Base-by-base conservation (phyloP, 2,888 invertebrate genomes). In the Apantesis nais region DNA sequence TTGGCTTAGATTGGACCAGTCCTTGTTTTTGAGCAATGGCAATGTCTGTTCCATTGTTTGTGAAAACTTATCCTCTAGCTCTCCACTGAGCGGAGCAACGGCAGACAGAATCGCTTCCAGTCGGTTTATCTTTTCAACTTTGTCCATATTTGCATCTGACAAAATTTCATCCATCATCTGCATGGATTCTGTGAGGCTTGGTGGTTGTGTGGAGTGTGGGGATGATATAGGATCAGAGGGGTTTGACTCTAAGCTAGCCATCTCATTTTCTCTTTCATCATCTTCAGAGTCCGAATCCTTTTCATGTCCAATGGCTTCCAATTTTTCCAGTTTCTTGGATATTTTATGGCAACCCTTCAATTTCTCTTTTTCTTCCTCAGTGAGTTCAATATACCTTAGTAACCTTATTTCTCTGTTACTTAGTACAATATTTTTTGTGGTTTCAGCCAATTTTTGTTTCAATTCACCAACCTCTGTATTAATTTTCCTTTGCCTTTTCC, bases 301-400 rank as follows among this genome's bases (percentile, higher is more conserved):
- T 74, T 97, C 97, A 84, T 97, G 97, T 25, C 97, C 96, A 78
- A 97, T 96, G 78, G 96, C 97, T 91, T 98, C 98, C 76, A 99
- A 95, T 92, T 99, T 98, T 87, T 99, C 98, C 74, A 99, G 92
- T 89, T 99, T 99, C 86, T 97, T 98, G 0, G 98, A 98, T 74
- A 99, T 98, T 94, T 99, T 99, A 85, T 98, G 97, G 67, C 97
- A 98, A 55, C 98, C 98, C 90, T 98, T 98, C 29, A 99, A 93
- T 88, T 98, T 98, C 82, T 98, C 98, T 85, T 98, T 98, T 87
- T 99, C 98, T 78, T 98, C 98, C 83, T 98, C 98, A 29, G 98
- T 98, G 67, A 99, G 96, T 85, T 98, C 98, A 90, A 99, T 96
- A 92, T 98, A 98, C 86, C 98, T 97, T 76, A 99, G 94, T 73